Percentiles rank a stretch among this genome's conserved stretches.
Conservation (phyloP, 2,797 vertebrate genomes). For the Gephyroberyx darwinii region DNA sequence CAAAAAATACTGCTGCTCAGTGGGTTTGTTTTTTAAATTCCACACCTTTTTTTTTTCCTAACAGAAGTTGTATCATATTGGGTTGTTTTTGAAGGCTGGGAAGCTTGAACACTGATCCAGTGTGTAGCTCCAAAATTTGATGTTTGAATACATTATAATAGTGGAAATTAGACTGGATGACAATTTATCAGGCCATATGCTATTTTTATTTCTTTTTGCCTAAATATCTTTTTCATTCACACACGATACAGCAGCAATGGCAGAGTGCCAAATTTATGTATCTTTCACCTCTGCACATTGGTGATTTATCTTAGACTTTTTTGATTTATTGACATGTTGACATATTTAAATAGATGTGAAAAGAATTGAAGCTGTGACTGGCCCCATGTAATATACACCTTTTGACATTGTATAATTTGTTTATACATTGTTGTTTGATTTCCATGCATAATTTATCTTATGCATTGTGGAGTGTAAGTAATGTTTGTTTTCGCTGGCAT, state of each 20-base stretch:
- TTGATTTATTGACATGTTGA: slow-evolving; percentile 58
- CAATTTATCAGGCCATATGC: slow-evolving; percentile 64
- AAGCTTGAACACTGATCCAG: slow-evolving; percentile 49
- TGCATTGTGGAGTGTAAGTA: slow-evolving; percentile 55
- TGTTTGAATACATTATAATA: slow-evolving; percentile 45
- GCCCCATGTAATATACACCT: slow-evolving; percentile 56
- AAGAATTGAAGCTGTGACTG: slow-evolving; percentile 75
- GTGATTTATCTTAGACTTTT: slow-evolving; percentile 66
- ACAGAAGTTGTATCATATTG: slow-evolving; percentile 39
- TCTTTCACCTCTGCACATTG: slow-evolving; percentile 71
- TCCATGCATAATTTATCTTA: slow-evolving; percentile 59
- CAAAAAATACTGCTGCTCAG: slow-evolving; percentile 35
- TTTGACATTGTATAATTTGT: slow-evolving; percentile 63
- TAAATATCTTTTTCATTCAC: slow-evolving; percentile 67
- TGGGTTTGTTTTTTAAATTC: slow-evolving; percentile 57
- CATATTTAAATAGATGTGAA: slow-evolving; percentile 75
- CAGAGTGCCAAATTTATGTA: slow-evolving; percentile 75
- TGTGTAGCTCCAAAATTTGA: slow-evolving; percentile 49
- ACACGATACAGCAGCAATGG: slow-evolving; percentile 60
- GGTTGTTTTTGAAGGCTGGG: slow-evolving; percentile 42
- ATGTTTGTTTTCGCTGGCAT: slow-evolving; percentile 42
- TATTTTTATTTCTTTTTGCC: slow-evolving; percentile 59
- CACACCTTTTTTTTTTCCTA: slow-evolving; percentile 50
- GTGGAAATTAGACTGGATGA: slow-evolving; percentile 40
- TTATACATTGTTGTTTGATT: slow-evolving; percentile 50